Base-by-base conservation (phyloP, 2,113 vertebrate species). In the Nerophis ophidion region DNA sequence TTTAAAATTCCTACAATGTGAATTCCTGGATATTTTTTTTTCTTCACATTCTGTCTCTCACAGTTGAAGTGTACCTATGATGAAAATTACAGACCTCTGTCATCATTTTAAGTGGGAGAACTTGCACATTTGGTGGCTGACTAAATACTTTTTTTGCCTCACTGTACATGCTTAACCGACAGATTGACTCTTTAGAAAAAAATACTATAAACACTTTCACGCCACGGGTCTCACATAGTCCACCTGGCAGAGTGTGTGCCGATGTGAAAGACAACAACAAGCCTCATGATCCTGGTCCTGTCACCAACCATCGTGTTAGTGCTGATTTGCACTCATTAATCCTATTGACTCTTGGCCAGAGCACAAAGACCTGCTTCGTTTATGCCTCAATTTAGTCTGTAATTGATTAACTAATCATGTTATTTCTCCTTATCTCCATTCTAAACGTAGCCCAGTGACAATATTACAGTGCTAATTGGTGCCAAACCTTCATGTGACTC, bases 281-380 rank as follows among this genome's bases (percentile, higher is more conserved):
- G 48, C 68, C 70, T 79, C 71, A 34, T 74, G 68, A 73, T 76
- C 63, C 48, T 52, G n/a, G 48, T 70, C 75, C 59, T 49, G 42
- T 76, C 74, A 79, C 78, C 69, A 71, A 62, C 65, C 54, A 50
- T 57, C 54, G 51, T 69, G 70, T 76, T 71, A 65, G 26, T 53
- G 34, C 57, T 68, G 46, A 67, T 75, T 69, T 75, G 46, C 46
- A 61, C 34, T 53, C 63, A 26, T 49, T 42, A 50, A 65, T 48
- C 33, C 33, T 58, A 17, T 49, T 36, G 53, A 65, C 42, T 35
- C 17, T 56, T 57, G 59, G 58, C 56, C 57, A 66, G 68, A 69
- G 57, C 79, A 67, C 70, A 54, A 66, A 48, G 17, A 40, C 9
- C 6, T 8, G 13, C n/a, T 62, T 15, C 6, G 33, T 57, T 45